Evolutionary conservation across 2,113 vertebrate genomes (phyloP).

Genomic region (Pampusana beccarii): DNA sequence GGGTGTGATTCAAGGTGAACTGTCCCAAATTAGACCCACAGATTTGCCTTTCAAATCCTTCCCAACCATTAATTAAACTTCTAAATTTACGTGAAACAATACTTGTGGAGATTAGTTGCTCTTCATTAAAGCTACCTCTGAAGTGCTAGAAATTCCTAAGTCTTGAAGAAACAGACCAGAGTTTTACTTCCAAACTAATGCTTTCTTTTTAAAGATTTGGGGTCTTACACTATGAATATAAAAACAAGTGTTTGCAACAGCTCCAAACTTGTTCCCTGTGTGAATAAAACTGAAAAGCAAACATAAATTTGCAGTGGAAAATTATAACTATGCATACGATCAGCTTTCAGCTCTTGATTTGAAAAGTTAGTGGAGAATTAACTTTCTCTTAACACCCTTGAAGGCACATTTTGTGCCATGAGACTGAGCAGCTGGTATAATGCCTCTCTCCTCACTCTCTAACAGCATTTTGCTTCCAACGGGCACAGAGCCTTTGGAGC

Average conservation of each 20-base stretch:
- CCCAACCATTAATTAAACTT: background rate
- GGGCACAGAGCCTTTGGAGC: background rate
- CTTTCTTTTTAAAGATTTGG: background rate
- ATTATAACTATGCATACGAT: background rate
- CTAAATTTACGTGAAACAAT: background rate
- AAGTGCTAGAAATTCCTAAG: background rate
- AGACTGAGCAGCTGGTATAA: background rate
- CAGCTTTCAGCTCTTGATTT: background rate
- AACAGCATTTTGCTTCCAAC: background rate
- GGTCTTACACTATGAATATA: background rate
- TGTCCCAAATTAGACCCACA: background rate
- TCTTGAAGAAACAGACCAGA: background rate
- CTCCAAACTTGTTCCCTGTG: background rate
- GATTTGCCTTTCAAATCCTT: background rate
- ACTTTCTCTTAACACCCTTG: background rate
- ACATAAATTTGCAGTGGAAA: background rate
- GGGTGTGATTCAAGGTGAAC: background rate
- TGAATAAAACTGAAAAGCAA: background rate
- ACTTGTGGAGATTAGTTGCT: background rate
- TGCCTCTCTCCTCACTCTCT: background rate
- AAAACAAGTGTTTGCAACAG: background rate
- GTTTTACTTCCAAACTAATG: background rate
- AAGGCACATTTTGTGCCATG: background rate
- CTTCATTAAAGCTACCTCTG: background rate
- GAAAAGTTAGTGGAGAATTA: background rate